Evolutionary conservation across 2,113 vertebrate genomes (phyloP), one percentile per base, ranked within the genome.

Genomic region (Merops nubicus): DNA sequence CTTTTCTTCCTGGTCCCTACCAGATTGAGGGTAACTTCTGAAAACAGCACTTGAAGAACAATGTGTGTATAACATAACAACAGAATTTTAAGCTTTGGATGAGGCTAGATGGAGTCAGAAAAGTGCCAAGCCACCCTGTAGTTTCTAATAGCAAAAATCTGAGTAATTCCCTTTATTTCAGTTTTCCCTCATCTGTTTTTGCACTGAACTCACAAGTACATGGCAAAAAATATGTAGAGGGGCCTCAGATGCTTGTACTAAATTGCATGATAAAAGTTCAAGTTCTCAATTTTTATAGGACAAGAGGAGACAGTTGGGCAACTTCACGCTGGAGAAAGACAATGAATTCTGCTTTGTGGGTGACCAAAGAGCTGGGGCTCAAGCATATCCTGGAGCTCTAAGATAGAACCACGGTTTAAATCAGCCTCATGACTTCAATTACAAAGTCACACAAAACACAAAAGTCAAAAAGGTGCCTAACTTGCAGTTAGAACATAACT

Each of bases 321-420:
- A 45, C 6, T 76, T 95, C 57, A 69, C 20, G 62, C 13, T 43
- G 28, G 31, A 92, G 45, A 74, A 88, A 89, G 63, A 86, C 63
- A 86, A 88, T 29, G 10, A 72, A 86, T 91, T 86, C 63, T 85
- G 25, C n/a, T n/a, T n/a, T n/a, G n/a, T n/a, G n/a, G n/a, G 12
- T 31, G 56, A 78, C 75, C 17, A 40, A 51, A 84, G 25, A 68
- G 15, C 19, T 2, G 1, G 21, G 29, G 34, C 48, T 93, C 11
- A 67, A 43, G 20, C 25, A 19, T 5, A 56, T 23, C 12, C 63
- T 79, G 48, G 16, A 70, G 48, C 38, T 73, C 40, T 45, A 74
- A 91, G 3, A 22, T 77, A 60, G 91, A 92, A 72, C 56, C 12
- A 9, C 47, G 23, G 31, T 33, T 88, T 63, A 85, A 93, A 78